Percentiles rank a stretch among this genome's conserved stretches.
phyloP scores from a whole-genome alignment of 2,797 vertebrate species.

The Tadarida brasiliensis region DNA sequence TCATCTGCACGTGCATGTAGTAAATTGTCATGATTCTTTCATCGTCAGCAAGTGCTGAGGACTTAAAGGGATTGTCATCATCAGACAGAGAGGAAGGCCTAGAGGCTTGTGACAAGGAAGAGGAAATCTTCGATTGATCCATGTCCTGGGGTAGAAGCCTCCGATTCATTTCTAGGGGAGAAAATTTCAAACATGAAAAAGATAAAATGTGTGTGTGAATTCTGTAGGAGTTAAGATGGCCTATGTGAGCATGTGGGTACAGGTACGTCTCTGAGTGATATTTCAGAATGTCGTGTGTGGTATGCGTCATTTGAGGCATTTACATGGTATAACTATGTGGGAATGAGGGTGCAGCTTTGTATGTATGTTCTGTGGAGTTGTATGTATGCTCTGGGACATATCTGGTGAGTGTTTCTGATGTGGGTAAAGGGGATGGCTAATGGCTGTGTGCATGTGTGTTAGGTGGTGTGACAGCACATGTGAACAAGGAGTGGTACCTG shows the following conservation, averaged over 20 bases:
- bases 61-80: not conserved
- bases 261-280: too few relatives aligned
- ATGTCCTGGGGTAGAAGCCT: not conserved
- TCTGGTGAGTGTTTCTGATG: not conserved
- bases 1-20: not conserved
- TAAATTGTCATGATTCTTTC: not conserved
- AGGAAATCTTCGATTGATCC: not conserved
- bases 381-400: too few relatives aligned
- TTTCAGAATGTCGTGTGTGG: not conserved
- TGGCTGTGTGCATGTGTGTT: not conserved
- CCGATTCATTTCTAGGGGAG: not conserved
- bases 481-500: not conserved
- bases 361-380: not conserved
- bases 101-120: not conserved
- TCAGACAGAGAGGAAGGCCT: too few relatives aligned
- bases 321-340: too few relatives aligned
- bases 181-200: not conserved
- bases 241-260: accelerated
- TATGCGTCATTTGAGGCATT: too few relatives aligned
- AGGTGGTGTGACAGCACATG: not conserved
- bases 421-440: not conserved
- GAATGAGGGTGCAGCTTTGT: too few relatives aligned
- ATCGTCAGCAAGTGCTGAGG: not conserved
- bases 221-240: not conserved
- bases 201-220: not conserved